Evolutionary conservation across 1,140 invertebrate species (phyloP), one percentile per base, ranked within the genome.

Genomic region (Diabrotica virgifera): DNA sequence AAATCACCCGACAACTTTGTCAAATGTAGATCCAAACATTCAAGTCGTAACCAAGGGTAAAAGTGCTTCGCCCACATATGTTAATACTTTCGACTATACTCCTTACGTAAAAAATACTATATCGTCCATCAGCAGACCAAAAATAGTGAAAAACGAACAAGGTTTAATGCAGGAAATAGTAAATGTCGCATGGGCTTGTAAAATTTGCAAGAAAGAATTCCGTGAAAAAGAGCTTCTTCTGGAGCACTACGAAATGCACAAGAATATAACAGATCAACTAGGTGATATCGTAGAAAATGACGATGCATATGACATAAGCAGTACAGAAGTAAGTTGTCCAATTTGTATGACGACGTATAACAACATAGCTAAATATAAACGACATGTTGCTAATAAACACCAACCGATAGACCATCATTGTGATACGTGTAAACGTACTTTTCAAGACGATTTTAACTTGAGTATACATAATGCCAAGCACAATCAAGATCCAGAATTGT

Each of bases 261-360:
- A 46, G 40, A 46, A 46, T 10, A 46, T 6, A 0, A 46, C 8
- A 46, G 40, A 46, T 46, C 8, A 46, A 46, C n/a, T 46, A 9
- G 70, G 65, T 3, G 72, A 75, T 56, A 67, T 70, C 10, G 52
- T 67, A 24, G 66, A 72, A 13, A 54, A 74, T 55, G 60, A 78
- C 73, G 73, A 66, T 24, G 77, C 75, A 6, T 46, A 2, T 24
- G 4, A 24, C 24, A 24, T 4, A 24, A 24, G 24, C 24, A 24
- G 24, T 24, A 24, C 1, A 24, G 24, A 24, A 46, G 4, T 46
- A 8, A 79, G 72, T 64, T 84, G 82, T 63, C 71, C 80, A 6
- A 69, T 75, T 5, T 84, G 82, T 60, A 72, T 77, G 4, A 82
- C 81, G 67, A 74, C 76, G 9, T 74, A 72, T 55, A 5, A 60